Evolutionary conservation across 2,797 vertebrate species (phyloP).

Genomic region (Spheniscus humboldti): DNA sequence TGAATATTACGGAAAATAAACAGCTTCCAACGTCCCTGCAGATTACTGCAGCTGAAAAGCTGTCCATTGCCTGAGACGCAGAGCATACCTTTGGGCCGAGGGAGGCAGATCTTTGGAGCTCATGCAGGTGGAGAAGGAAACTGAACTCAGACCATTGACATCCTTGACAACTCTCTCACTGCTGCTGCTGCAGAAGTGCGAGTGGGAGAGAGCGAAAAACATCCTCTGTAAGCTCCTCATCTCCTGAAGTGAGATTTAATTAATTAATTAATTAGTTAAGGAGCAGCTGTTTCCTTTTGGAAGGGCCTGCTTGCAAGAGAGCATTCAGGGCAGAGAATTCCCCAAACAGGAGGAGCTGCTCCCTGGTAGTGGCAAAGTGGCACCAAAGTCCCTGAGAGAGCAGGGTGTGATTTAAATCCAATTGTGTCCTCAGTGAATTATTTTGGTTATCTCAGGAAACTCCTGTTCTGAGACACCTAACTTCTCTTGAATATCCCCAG

Average conservation of each 20-base stretch:
- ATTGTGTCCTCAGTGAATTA: background rate
- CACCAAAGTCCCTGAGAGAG: background rate
- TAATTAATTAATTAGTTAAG: background rate
- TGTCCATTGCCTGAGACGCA: background rate
- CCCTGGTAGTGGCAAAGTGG: rapidly evolving
- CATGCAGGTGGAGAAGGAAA: rapidly evolving
- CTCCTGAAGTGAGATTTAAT: background rate
- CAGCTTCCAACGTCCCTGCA: background rate
- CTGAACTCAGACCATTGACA: background rate
- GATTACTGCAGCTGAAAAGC: background rate
- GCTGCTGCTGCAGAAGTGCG: no score
- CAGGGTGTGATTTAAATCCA: background rate
- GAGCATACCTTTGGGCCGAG: background rate
- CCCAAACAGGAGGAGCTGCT: background rate
- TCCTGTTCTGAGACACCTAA: background rate
- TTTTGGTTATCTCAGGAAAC: background rate
- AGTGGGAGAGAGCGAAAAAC: rapidly evolving
- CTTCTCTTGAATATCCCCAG: background rate
- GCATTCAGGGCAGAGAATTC: background rate
- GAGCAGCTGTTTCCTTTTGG: background rate
- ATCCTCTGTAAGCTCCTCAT: background rate
- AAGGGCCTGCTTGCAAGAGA: background rate
- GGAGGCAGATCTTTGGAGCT: rapidly evolving
- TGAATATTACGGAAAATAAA: background rate
- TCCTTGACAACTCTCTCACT: background rate